Conservation (phyloP, 2,797 vertebrate genomes). For the Cygnus olor region DNA sequence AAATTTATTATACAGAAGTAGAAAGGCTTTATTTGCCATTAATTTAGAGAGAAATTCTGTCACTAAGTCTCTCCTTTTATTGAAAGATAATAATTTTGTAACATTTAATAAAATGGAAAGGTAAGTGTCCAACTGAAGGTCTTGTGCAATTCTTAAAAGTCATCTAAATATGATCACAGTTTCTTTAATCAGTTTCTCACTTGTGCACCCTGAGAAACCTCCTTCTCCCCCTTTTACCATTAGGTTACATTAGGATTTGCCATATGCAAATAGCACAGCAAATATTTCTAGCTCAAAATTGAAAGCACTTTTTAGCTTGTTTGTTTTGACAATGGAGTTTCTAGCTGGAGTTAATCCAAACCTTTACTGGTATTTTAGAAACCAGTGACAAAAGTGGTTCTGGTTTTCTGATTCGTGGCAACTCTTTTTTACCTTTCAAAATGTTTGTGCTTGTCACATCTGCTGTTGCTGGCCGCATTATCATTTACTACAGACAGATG, state of each 20-base stretch:
- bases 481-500: background rate
- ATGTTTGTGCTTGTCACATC: background rate
- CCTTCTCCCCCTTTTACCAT: background rate
- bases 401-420: background rate
- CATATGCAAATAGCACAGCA: background rate
- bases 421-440: background rate
- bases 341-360: background rate
- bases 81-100: conserved; percentile 29
- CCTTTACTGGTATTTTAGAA: background rate
- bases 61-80: conserved; percentile 6
- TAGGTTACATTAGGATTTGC: background rate
- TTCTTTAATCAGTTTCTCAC: conserved; percentile 1
- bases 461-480: background rate
- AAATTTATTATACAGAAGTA: conserved; percentile 31
- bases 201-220: background rate
- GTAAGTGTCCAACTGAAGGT: background rate
- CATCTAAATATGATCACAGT: background rate
- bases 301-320: background rate
- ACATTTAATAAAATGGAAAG: conserved; percentile 38
- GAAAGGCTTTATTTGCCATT: conserved; percentile 59
- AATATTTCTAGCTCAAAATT: background rate
- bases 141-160: background rate
- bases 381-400: background rate
- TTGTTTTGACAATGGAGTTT: background rate
- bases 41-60: conserved; percentile 49